Evolutionary conservation across 2,888 invertebrate genomes (phyloP).

Genomic region (Nysson spinosus): DNA sequence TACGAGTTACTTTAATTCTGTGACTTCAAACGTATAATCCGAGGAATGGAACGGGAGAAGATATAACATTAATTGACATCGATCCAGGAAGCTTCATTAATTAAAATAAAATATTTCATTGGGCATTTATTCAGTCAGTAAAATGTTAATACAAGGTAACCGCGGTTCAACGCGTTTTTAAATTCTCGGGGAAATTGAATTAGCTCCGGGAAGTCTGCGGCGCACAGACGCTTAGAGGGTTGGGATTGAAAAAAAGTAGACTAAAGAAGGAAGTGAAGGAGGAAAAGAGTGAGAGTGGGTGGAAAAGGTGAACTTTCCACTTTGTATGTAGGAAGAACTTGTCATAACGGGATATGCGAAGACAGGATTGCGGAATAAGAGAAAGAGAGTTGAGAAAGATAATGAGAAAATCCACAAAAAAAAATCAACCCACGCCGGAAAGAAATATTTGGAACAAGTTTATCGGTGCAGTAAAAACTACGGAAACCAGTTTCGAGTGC

Average conservation of each 20-base stretch:
- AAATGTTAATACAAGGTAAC: no score
- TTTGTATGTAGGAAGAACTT: constrained; percentile 15
- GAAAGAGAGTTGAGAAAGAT: constrained; percentile 9
- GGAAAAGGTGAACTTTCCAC: neutral
- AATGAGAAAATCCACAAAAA: constrained; percentile 19
- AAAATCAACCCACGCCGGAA: neutral
- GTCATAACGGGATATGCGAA: constrained; percentile 24
- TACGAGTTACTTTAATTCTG: no score
- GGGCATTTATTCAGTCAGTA: no score
- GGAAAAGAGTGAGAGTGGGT: neutral
- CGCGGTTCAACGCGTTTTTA: no score
- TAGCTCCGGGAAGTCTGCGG: neutral
- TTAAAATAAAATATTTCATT: no score
- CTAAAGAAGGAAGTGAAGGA: neutral
- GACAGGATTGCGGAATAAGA: constrained; percentile 11
- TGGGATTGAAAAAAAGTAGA: neutral
- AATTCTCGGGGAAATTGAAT: no score
- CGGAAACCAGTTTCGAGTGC: neutral
- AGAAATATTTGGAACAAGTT: constrained; percentile 6
- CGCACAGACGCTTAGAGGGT: neutral
- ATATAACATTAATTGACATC: no score
- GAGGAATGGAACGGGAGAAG: no score
- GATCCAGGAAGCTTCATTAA: no score
- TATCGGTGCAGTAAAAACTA: constrained; percentile 2
- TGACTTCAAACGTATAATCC: no score